A percentile compares a stretch with the other conserved stretches of the same genome.
Evolutionary conservation across 2,888 invertebrate species (phyloP).

Genomic region (Amphipyra berbera): DNA sequence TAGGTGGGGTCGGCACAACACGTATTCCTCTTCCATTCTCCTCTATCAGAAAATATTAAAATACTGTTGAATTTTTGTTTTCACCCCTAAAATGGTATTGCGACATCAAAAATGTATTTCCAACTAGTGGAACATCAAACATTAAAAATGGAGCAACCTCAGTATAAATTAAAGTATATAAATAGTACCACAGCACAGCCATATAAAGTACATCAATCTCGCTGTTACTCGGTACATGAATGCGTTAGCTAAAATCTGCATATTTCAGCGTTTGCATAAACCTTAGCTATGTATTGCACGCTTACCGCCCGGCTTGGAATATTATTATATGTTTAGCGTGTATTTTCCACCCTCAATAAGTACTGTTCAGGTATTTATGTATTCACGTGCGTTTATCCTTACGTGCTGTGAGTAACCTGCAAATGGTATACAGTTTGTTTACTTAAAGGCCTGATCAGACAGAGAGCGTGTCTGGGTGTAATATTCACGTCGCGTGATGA

Average conservation of each 20-base stretch:
- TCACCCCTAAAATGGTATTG: background rate
- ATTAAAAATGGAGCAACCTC: slow-evolving; percentile 17
- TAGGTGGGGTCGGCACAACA: no score
- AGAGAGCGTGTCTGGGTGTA: no score
- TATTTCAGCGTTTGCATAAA: slow-evolving; percentile 55
- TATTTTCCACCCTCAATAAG: slow-evolving; percentile 38
- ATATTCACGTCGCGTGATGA: no score
- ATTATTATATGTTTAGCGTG: slow-evolving; percentile 42
- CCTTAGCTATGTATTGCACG: slow-evolving; percentile 45
- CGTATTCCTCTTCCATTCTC: no score
- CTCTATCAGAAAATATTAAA: no score
- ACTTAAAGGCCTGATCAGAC: no score
- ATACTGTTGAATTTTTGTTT: no score
- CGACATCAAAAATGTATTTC: slow-evolving; percentile 38
- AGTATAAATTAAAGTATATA: slow-evolving; percentile 9
- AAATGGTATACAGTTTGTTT: background rate
- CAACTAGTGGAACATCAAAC: slow-evolving; percentile 28
- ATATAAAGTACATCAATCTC: slow-evolving; percentile 32
- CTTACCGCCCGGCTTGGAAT: slow-evolving; percentile 40
- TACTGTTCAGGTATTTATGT: slow-evolving; percentile 37
- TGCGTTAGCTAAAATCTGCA: slow-evolving; percentile 46
- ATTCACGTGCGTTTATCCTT: slow-evolving; percentile 23
- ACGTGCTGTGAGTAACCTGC: slow-evolving; percentile 13
- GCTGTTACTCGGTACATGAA: slow-evolving; percentile 37
- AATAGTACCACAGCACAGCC: slow-evolving; percentile 29